A percentile compares a stretch with the other conserved stretches of the same genome.
Conservation (phyloP, 2,797 vertebrate species). For the Arctocebus calabarensis region DNA sequence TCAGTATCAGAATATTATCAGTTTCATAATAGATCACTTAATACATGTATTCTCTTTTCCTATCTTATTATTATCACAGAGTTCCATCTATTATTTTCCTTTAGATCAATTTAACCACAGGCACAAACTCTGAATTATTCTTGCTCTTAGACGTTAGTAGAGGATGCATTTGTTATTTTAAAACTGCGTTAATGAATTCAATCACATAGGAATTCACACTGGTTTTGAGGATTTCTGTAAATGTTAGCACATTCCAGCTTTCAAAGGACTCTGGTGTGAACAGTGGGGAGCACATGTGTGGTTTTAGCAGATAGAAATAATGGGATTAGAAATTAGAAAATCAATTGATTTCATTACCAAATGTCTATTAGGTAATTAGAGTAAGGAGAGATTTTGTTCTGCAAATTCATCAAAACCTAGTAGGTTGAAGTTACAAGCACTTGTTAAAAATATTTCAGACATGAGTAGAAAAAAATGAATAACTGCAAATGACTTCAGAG, state of each 20-base stretch:
- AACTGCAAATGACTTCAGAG: not conserved
- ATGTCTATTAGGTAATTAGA: not conserved
- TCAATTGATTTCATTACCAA: not conserved
- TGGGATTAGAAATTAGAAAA: not conserved
- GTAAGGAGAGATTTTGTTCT: not conserved
- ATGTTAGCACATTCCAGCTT: slow-evolving; percentile 2
- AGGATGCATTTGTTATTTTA: slow-evolving; percentile 6
- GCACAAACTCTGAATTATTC: not conserved
- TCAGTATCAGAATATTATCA: not conserved
- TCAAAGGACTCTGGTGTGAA: not conserved
- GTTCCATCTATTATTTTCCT: slow-evolving; percentile 12
- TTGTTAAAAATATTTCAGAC: not conserved
- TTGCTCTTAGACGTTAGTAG: not conserved
- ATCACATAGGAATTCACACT: not conserved
- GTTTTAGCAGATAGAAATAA: not conserved
- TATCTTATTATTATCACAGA: slow-evolving; percentile 1
- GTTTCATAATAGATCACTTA: not conserved
- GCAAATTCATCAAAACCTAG: slow-evolving; percentile 20
- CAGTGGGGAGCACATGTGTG: not conserved
- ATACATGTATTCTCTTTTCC: not conserved
- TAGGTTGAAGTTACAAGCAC: not conserved
- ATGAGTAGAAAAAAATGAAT: not conserved
- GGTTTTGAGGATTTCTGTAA: slow-evolving; percentile 26
- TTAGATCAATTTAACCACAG: not conserved
- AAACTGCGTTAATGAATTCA: not conserved